Conservation (phyloP, 2,888 invertebrate species). For the Drosophila setosimentum region DNA sequence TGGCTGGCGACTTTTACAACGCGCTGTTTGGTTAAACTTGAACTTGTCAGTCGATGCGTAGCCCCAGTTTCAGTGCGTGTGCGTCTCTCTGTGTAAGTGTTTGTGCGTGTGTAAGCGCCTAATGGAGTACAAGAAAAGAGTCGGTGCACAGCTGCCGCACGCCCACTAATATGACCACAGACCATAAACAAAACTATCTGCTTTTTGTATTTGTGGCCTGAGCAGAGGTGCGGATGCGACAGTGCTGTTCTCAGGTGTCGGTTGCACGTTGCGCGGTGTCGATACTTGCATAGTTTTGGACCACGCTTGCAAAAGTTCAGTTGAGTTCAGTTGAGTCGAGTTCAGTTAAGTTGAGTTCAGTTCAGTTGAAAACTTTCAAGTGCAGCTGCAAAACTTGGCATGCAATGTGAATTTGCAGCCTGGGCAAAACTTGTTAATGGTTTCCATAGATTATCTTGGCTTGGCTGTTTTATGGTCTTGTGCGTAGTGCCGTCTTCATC, state of each 20-base stretch:
- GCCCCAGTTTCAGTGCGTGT: slow-evolving; percentile 28
- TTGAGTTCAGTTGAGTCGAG: slow-evolving; percentile 55
- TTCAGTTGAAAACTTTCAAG: slow-evolving; percentile 72
- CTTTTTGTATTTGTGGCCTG: neutral
- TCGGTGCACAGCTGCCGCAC: slow-evolving; percentile 1
- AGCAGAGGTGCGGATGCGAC: slow-evolving; percentile 1
- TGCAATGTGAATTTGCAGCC: slow-evolving; percentile 36
- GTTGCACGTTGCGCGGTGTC: slow-evolving; percentile 6
- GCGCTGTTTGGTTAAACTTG: slow-evolving; percentile 67
- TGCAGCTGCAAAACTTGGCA: slow-evolving; percentile 67
- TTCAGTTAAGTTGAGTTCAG: slow-evolving; percentile 57
- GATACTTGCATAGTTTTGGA: slow-evolving; percentile 35
- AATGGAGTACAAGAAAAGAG: slow-evolving; percentile 18
- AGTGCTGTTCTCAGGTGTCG: slow-evolving; percentile 51
- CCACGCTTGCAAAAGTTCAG: slow-evolving; percentile 56
- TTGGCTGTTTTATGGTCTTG: slow-evolving; percentile 18
- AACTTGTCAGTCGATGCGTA: slow-evolving; percentile 73
- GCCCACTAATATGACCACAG: slow-evolving; percentile 9
- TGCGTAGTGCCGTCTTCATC: neutral
- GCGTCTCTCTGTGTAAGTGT: slow-evolving; percentile 5
- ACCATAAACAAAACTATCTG: slow-evolving; percentile 21
- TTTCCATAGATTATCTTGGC: slow-evolving; percentile 54
- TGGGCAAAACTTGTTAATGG: slow-evolving; percentile 39
- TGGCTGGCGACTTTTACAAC: slow-evolving; percentile 53
- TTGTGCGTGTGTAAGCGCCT: slow-evolving; percentile 3